Evolutionary conservation across 2,888 invertebrate genomes (phyloP).

Genomic region (Pterostichus niger): DNA sequence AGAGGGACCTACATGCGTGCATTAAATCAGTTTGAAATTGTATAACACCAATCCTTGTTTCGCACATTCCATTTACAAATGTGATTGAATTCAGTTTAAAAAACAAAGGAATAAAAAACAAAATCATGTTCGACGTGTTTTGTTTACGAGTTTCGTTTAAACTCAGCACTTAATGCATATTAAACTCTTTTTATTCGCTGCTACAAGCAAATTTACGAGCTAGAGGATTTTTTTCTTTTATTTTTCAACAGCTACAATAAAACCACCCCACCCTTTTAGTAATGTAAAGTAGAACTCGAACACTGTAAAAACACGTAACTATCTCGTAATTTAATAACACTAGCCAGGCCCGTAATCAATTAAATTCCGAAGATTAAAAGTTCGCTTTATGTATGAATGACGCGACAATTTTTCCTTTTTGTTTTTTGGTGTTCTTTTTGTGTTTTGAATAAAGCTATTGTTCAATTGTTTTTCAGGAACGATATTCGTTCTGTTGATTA

Average conservation of each 20-base stretch:
- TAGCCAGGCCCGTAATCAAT: constrained; percentile 7
- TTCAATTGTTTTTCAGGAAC: constrained; percentile 39
- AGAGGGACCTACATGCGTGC: background rate
- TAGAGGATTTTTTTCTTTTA: constrained; percentile 1
- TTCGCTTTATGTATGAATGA: constrained; percentile 32
- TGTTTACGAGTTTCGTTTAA: constrained; percentile 48
- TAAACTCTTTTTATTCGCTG: constrained; percentile 35
- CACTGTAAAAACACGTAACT: constrained; percentile 28
- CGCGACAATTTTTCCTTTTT: constrained; percentile 22
- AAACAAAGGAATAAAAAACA: constrained; percentile 16
- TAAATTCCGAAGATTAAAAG: constrained; percentile 19
- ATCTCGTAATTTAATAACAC: constrained; percentile 22
- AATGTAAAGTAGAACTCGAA: constrained; percentile 26
- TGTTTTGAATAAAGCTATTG: constrained; percentile 37
- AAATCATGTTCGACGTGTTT: constrained; percentile 37
- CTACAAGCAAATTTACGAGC: constrained; percentile 41
- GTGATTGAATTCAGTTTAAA: constrained; percentile 40
- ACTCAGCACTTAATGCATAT: constrained; percentile 48
- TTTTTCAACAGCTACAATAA: constrained; percentile 29
- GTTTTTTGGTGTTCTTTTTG: constrained; percentile 31
- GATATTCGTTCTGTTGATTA: constrained; percentile 40
- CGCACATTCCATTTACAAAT: constrained; percentile 20
- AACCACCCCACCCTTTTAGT: constrained; percentile 8
- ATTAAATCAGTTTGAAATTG: background rate
- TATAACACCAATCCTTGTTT: constrained; percentile 31